These are phyloP conservation scores for Odontamblyopus rebecca DNA, from an alignment of 2,797 vertebrate species.

Conservation along the genomic window DNA sequence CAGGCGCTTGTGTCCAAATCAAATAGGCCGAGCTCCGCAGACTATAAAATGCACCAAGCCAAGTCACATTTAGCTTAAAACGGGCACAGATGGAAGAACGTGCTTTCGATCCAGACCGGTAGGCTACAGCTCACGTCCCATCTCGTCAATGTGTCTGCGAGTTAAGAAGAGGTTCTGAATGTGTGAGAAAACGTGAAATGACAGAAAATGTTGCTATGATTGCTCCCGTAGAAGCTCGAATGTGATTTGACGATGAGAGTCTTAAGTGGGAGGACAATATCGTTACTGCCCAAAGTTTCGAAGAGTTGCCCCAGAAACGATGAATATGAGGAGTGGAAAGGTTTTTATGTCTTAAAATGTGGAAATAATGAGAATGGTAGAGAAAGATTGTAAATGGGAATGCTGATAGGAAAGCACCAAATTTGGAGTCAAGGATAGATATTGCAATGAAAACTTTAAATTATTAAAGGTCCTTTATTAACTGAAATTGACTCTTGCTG, in stretches of 20 bases:
- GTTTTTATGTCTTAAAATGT: background rate
- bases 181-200: slow-evolving; percentile 30
- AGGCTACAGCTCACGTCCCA: slow-evolving; percentile 21
- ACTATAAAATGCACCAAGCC: slow-evolving; percentile 49
- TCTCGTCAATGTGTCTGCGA: slow-evolving; percentile 38
- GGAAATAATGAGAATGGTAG: background rate
- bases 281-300: background rate
- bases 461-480: no score
- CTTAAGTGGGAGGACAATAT: slow-evolving; percentile 3
- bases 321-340: background rate
- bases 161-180: slow-evolving; percentile 21
- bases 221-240: slow-evolving; percentile 33
- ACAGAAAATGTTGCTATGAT: slow-evolving; percentile 32
- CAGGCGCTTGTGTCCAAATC: slow-evolving; percentile 63
- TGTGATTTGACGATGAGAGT: slow-evolving; percentile 28
- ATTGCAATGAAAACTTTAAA: background rate
- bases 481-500: no score
- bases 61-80: slow-evolving; percentile 57
- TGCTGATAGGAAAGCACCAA: background rate
- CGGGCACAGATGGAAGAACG: slow-evolving; percentile 56
- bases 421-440: background rate
- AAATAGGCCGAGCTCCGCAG: slow-evolving; percentile 56
- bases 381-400: background rate
- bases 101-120: slow-evolving; percentile 18
- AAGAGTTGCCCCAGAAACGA: background rate